Evolutionary conservation across 2,888 invertebrate genomes (phyloP).

Genomic region (Venusia cambrica): DNA sequence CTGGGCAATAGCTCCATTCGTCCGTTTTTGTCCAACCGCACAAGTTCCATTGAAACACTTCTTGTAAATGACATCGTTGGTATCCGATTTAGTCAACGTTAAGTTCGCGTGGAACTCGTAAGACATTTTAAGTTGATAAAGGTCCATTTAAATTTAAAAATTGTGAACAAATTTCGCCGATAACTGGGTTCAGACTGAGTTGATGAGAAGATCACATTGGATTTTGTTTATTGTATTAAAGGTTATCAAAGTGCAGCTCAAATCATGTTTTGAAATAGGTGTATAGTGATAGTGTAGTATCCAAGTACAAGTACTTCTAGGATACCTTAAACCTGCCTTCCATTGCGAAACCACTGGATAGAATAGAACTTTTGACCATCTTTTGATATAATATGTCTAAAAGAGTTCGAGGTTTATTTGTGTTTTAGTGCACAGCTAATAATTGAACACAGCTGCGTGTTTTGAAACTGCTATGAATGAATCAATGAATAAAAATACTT

Average conservation of each 20-base stretch:
- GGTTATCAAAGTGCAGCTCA: slow-evolving; percentile 46
- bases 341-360: slow-evolving; percentile 30
- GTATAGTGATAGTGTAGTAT: slow-evolving; percentile 6
- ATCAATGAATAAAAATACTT: too few relatives aligned
- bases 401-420: too few relatives aligned
- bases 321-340: slow-evolving; percentile 39
- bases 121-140: slow-evolving; percentile 42
- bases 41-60: slow-evolving; percentile 57
- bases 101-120: slow-evolving; percentile 56
- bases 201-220: slow-evolving; percentile 23
- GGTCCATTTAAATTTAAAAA: slow-evolving; percentile 13
- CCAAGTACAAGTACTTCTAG: slow-evolving; percentile 2
- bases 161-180: slow-evolving; percentile 25
- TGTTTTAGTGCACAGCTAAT: too few relatives aligned
- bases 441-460: too few relatives aligned
- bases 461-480: too few relatives aligned
- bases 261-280: slow-evolving; percentile 16
- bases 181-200: slow-evolving; percentile 36
- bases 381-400: neutral
- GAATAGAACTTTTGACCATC: slow-evolving; percentile 1
- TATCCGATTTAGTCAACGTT: slow-evolving; percentile 54
- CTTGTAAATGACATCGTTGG: slow-evolving; percentile 51
- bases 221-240: slow-evolving; percentile 35
- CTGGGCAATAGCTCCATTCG: slow-evolving; percentile 55
- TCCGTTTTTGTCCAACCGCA: slow-evolving; percentile 47